Evolutionary conservation across 2,888 invertebrate genomes (phyloP), one percentile per base, ranked within the genome.

Genomic region (Zootermopsis nevadensis): DNA sequence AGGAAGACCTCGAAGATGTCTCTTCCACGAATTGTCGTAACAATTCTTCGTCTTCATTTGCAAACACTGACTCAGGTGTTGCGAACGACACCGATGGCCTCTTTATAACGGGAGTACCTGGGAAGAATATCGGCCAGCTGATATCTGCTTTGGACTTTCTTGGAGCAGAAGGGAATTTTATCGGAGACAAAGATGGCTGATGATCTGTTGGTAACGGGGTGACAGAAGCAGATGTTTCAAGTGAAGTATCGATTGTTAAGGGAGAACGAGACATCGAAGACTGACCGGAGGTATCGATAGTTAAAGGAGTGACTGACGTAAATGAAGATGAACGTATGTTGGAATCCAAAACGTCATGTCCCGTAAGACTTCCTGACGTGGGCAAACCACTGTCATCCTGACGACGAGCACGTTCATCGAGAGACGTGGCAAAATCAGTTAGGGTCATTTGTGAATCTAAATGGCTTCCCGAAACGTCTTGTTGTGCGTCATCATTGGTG

Each of bases 41-140:
- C 6, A 60, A 8, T n/a, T 79, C 77, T 66, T 55, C 24, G 10
- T 79, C 79, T n/a, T 79, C 79, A 35, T 27, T 66, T 35, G 79
- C 38, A 35, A 66, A 66, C 42, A 60, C 10, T n/a, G 82, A 27
- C 31, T 82, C 82, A 48, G 82, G 67, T 33, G 67, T 81, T 48
- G 82, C 38, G 12, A 82, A 77, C 24, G 82, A 60, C 31, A 82
- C 42, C 24, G 84, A 80, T 8, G 83, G 82, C 24, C 83, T 69
- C 81, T 85, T 85, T 42, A 83, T 83, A 30, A 84, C 85, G 15
- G 85, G 85, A 19, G 69, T 82, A 53, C 79, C 81, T 19, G 83
- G 84, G 22, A 42, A 66, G 69, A 84, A 85, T n/a, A 82, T 82
- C 10, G 85, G 85, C 85, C 85, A 85, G 35, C 81, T 84, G 31